Percentiles rank a stretch among this genome's conserved stretches.
Evolutionary conservation across 2,888 invertebrate species (phyloP).

Genomic region (Leucoma salicis): DNA sequence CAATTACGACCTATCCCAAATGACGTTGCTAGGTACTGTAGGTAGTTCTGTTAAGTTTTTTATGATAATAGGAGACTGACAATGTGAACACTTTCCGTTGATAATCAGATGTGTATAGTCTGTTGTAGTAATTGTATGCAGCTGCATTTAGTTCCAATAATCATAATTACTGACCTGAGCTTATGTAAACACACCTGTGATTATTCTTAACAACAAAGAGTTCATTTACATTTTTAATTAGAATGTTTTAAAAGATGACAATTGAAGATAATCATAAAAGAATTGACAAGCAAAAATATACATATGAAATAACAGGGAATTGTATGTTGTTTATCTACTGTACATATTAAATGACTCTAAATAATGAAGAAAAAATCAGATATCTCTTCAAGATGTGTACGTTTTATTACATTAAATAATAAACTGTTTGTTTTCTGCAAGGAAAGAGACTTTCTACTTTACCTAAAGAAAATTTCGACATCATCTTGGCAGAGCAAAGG

Average conservation of each 20-base stretch:
- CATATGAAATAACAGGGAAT: too few species aligned
- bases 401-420: too few species aligned
- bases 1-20: constrained; percentile 35
- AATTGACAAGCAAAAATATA: too few species aligned
- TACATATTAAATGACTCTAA: too few species aligned
- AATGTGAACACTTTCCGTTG: constrained; percentile 29
- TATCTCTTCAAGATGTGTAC: too few species aligned
- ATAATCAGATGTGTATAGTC: constrained; percentile 21
- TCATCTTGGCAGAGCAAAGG: not conserved
- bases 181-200: constrained; percentile 25
- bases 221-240: constrained; percentile 31
- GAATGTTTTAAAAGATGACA: constrained; percentile 18
- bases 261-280: constrained; percentile 21
- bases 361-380: too few species aligned
- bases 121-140: constrained; percentile 21
- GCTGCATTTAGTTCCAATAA: constrained; percentile 26
- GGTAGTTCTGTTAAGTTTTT: not conserved
- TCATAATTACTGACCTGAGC: constrained; percentile 23
- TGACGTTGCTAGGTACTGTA: constrained; percentile 11
- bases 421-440: too few species aligned
- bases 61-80: constrained; percentile 20
- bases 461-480: not conserved
- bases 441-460: not conserved
- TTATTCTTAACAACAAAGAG: constrained; percentile 35
- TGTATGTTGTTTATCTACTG: too few species aligned